Evolutionary conservation across 2,797 vertebrate genomes (phyloP).

Genomic region (Hipposideros larvatus): DNA sequence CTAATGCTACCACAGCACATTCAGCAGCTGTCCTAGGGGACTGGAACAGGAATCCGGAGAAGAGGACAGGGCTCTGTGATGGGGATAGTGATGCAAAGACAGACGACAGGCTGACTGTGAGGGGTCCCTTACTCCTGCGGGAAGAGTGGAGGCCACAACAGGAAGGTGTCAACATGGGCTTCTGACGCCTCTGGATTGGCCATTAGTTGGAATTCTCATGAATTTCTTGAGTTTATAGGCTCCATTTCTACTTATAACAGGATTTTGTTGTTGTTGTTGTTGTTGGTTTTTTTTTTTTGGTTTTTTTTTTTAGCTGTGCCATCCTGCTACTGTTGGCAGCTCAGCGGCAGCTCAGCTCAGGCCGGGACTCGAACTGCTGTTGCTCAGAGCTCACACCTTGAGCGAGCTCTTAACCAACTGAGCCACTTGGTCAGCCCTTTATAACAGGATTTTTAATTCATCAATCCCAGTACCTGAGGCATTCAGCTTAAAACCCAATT

Average conservation of each 20-base stretch:
- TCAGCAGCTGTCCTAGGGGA: neutral
- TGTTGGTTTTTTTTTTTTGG: no score
- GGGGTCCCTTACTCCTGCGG: accelerated
- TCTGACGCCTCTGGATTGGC: accelerated
- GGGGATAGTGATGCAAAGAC: accelerated
- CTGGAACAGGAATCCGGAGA: neutral
- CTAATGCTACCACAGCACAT: accelerated
- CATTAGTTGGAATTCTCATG: neutral
- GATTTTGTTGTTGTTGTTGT: neutral
- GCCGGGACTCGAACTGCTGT: no score
- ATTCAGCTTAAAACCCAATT: neutral
- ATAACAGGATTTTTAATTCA: neutral
- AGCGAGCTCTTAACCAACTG: no score
- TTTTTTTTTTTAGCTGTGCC: no score
- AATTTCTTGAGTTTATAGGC: no score
- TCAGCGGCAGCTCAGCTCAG: no score
- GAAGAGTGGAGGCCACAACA: no score
- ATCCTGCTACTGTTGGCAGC: no score
- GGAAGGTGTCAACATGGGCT: accelerated
- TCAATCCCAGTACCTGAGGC: no score
- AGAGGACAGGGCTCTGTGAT: neutral
- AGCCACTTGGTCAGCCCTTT: neutral
- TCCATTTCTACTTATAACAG: neutral
- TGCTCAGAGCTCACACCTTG: no score
- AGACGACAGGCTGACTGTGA: accelerated